Conservation (phyloP, 1,140 invertebrate species). For the Meloidogyne floridensis region DNA sequence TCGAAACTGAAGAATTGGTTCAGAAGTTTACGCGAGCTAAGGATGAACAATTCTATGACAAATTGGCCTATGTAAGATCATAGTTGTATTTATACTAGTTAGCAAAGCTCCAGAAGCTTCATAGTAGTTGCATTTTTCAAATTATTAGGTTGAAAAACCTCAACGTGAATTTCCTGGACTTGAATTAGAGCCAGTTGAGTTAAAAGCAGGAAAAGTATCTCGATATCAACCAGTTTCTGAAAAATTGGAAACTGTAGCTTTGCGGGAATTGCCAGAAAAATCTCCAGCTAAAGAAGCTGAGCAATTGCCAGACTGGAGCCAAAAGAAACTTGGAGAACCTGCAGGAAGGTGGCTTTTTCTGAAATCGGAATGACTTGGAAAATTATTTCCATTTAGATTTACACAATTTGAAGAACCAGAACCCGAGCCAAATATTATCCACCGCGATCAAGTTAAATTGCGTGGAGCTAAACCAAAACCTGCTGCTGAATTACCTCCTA, state of each 20-base stretch:
- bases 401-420: slow-evolving; percentile 56
- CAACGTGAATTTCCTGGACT: slow-evolving; percentile 56
- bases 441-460: slow-evolving; percentile 61
- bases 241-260: slow-evolving; percentile 54
- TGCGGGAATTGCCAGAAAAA: slow-evolving; percentile 29
- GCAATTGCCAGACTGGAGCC: slow-evolving; percentile 46
- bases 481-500: slow-evolving; percentile 47
- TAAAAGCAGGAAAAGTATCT: slow-evolving; percentile 60
- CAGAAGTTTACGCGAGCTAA: slow-evolving; percentile 59
- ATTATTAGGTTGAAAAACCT: slow-evolving; percentile 47
- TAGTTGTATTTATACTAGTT: background rate
- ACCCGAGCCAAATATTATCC: slow-evolving; percentile 56
- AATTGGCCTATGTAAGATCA: slow-evolving; percentile 49
- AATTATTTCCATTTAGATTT: slow-evolving; percentile 35
- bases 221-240: slow-evolving; percentile 55
- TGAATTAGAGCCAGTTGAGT: slow-evolving; percentile 55
- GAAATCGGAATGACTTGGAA: background rate
- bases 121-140: background rate
- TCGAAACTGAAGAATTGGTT: slow-evolving; percentile 63
- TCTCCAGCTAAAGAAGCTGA: slow-evolving; percentile 29
- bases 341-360: slow-evolving; percentile 36
- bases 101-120: too few species aligned
- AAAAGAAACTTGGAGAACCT: slow-evolving; percentile 56
- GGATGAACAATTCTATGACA: slow-evolving; percentile 64
- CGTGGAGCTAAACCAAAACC: slow-evolving; percentile 61